Percentiles rank a stretch among this genome's conserved stretches.
Conservation (phyloP, 2,888 invertebrate genomes). For the Autographa pulchrina region DNA sequence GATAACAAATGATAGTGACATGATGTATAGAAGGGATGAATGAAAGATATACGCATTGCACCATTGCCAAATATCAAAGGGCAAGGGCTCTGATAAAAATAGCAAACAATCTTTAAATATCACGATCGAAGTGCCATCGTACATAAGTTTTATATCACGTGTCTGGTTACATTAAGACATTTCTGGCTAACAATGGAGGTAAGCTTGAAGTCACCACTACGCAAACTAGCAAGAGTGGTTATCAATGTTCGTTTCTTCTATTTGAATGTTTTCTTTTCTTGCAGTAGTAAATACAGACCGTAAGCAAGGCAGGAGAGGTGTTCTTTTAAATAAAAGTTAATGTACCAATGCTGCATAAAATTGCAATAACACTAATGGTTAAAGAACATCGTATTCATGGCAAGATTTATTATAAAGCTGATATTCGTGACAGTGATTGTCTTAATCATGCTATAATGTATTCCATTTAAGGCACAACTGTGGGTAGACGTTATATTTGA, state of each 20-base stretch:
- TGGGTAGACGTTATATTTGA: slow-evolving; percentile 50
- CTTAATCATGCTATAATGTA: slow-evolving; percentile 43
- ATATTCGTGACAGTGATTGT: slow-evolving; percentile 47
- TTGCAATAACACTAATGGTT: not conserved
- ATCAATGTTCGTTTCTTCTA: no score
- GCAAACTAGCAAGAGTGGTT: no score
- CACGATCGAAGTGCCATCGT: no score
- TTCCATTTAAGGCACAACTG: slow-evolving; percentile 37
- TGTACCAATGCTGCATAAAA: slow-evolving; percentile 2
- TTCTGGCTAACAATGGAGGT: no score
- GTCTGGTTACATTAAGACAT: no score
- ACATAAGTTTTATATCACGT: no score
- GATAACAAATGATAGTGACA: slow-evolving; percentile 4
- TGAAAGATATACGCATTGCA: not conserved
- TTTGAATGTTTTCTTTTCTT: no score
- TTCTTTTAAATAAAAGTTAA: no score
- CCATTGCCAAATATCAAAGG: not conserved
- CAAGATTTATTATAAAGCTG: slow-evolving; percentile 27
- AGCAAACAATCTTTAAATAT: not conserved
- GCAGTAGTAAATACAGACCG: no score
- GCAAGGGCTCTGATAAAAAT: not conserved
- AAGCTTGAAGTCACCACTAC: no score
- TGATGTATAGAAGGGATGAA: not conserved
- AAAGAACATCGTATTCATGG: slow-evolving; percentile 15
- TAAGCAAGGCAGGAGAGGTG: no score